These are phyloP conservation scores for Tenualosa ilisha DNA, from an alignment of 2,797 vertebrate species.

Conservation along the genomic window DNA sequence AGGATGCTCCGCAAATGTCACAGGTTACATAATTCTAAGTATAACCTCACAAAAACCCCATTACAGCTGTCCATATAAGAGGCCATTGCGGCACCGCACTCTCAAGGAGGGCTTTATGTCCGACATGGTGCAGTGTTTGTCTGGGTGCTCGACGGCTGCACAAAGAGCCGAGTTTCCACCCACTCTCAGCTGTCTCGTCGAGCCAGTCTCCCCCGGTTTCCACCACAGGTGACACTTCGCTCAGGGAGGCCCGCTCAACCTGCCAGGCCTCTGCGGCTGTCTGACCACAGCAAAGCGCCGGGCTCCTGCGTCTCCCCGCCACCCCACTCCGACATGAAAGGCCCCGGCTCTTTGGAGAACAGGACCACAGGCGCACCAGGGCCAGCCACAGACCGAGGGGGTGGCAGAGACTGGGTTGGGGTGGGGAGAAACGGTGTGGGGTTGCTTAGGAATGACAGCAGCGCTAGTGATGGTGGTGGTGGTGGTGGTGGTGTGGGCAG, in stretches of 20 bases:
- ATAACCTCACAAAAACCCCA: constrained; percentile 12
- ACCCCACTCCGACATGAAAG: constrained; percentile 44
- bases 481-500: constrained; percentile 16
- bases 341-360: constrained; percentile 33
- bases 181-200: background rate
- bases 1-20: background rate
- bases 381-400: constrained; percentile 52
- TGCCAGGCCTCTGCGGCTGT: constrained; percentile 38
- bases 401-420: constrained; percentile 9
- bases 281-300: constrained; percentile 40
- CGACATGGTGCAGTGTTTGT: background rate
- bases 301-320: constrained; percentile 27
- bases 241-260: constrained; percentile 27
- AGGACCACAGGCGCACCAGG: constrained; percentile 59
- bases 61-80: constrained; percentile 17
- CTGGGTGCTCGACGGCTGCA: background rate
- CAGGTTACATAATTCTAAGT: constrained; percentile 16
- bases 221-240: constrained; percentile 49
- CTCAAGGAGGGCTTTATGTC: constrained; percentile 14
- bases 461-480: background rate
- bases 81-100: background rate
- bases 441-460: background rate
- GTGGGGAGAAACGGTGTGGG: background rate
- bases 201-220: constrained; percentile 34
- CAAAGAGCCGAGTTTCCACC: constrained; percentile 28